Conservation (phyloP, 2,797 vertebrate genomes). For the Paramormyrops hopkinsi region DNA sequence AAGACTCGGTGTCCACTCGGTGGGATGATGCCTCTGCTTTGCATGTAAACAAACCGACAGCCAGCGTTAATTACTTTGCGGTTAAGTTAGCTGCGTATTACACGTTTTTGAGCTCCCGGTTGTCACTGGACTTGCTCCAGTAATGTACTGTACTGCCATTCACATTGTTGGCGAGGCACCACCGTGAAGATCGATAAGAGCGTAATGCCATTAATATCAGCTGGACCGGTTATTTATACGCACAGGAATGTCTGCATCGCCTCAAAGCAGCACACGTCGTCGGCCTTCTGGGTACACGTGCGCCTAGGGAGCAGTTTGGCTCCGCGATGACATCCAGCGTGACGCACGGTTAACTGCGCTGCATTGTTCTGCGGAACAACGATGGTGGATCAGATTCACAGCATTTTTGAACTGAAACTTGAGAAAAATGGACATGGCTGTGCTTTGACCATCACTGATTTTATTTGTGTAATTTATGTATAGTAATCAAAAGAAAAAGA, state of each 20-base stretch:
- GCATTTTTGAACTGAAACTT: neutral
- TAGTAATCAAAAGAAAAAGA: neutral
- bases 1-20: neutral
- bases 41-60: neutral
- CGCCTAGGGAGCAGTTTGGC: neutral
- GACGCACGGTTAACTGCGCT: neutral
- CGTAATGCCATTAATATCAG: neutral
- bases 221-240: slow-evolving; percentile 13
- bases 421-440: neutral
- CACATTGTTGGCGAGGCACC: neutral
- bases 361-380: neutral
- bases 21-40: neutral
- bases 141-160: neutral
- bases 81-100: neutral
- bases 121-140: neutral
- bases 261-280: neutral
- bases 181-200: neutral
- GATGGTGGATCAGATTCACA: neutral
- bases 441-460: neutral
- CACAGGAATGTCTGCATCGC: neutral
- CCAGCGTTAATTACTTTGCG: neutral
- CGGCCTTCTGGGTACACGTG: neutral
- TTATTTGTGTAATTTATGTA: neutral
- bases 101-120: neutral
- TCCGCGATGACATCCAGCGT: neutral